Evolutionary conservation across 2,888 invertebrate species (phyloP).

Genomic region (Aporophyla lueneburgensis): DNA sequence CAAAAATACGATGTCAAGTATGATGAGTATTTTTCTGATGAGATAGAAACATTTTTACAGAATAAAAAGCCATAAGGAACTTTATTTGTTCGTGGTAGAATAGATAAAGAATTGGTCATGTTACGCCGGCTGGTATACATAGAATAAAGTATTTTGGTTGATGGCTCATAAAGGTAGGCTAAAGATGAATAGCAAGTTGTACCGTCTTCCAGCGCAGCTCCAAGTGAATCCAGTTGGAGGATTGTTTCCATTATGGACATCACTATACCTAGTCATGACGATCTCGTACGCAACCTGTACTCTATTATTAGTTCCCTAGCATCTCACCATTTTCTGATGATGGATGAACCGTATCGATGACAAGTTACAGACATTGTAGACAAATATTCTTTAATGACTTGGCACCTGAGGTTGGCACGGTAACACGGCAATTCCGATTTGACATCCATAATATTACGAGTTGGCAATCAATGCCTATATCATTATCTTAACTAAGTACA

Average conservation of each 20-base stretch:
- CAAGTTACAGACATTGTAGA: neutral
- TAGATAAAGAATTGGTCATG: no score
- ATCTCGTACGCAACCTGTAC: neutral
- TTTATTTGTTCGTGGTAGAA: no score
- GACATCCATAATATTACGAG: neutral
- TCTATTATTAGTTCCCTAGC: no score
- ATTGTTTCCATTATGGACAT: no score
- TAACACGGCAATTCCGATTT: neutral
- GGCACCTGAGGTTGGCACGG: neutral
- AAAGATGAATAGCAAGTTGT: neutral
- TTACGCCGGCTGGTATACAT: no score
- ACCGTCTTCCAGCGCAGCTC: neutral
- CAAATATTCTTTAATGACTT: neutral
- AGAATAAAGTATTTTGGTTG: neutral
- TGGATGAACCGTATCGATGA: neutral
- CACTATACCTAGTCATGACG: neutral
- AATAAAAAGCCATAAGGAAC: no score
- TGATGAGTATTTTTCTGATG: no score
- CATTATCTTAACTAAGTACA: neutral
- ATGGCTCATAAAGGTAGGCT: neutral
- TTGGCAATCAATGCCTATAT: constrained; percentile 1
- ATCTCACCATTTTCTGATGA: neutral
- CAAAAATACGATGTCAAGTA: no score
- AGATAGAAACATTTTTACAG: no score
- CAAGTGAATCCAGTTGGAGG: neutral